These are phyloP conservation scores for Clarias laeviceps DNA, from an alignment of 2,797 vertebrate genomes.

Conservation along the genomic window DNA sequence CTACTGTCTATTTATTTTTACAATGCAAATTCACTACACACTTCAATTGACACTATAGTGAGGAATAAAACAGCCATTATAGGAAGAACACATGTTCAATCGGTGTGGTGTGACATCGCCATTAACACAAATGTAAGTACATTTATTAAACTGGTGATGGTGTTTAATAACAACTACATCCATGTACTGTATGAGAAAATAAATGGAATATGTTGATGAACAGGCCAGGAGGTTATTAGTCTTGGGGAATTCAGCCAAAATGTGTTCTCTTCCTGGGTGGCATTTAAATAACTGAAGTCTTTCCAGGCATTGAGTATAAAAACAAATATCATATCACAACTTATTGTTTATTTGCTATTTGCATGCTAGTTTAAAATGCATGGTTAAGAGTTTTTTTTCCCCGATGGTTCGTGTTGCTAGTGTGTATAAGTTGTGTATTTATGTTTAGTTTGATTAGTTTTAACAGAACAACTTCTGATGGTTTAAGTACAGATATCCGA, in stretches of 20 bases:
- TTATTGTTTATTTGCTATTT: not conserved
- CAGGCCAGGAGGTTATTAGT: not conserved
- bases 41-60: no score
- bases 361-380: not conserved
- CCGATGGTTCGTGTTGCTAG: not conserved
- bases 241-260: not conserved
- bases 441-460: not conserved
- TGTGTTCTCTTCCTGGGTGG: not conserved
- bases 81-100: no score
- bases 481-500: not conserved
- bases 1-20: no score
- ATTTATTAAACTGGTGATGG: no score
- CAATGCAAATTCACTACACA: no score
- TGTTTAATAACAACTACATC: no score
- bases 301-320: not conserved
- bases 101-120: no score
- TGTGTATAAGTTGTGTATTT: not conserved
- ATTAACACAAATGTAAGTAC: no score
- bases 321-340: not conserved
- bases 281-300: not conserved
- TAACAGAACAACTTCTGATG: not conserved
- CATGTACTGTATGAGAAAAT: not conserved
- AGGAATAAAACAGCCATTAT: no score
- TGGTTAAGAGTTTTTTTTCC: not conserved
- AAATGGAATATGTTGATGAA: not conserved